Evolutionary conservation across 2,797 vertebrate species (phyloP), one percentile per base, ranked within the genome.

Genomic region (Todus mexicanus): DNA sequence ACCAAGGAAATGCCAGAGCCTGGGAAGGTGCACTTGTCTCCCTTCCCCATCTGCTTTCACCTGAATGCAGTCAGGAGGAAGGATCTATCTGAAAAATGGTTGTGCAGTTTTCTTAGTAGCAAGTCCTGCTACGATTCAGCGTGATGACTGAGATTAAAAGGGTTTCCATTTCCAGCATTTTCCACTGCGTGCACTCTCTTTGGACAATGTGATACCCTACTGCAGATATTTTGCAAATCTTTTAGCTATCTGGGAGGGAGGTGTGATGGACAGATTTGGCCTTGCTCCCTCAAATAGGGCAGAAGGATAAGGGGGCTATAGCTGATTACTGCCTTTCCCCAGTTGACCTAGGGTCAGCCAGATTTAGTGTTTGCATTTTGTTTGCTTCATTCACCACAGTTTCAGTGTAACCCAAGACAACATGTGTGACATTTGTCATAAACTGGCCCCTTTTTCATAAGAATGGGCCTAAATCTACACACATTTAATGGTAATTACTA

Each of bases 381-480:
- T 92, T 89, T 83, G 59, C 77, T 92, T 89, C 84, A 92, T 91
- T 95, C 68, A 50, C 69, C 57, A n/a, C 6, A 12, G 79, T 83
- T 65, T 64, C 84, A 94, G 82, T 3, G 0, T 72, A 88, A 91
- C 91, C 66, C 80, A 95, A 92, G 76, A 94, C 93, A 95, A 95
- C 82, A 69, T 0, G 45, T 64, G 82, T 89, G 89, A 93, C 84
- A 90, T 91, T 94, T 91, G 78, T 90, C 92, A 90, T 76, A 64
- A 95, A 92, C 79, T 89, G 90, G 89, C 70, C 92, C 61, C 59
- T 87, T 56, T 85, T 94, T 96, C 92, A 85, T 95, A 96, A 93
- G 93, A 86, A 78, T 91, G 94, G 94, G 89, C 90, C 87, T 83
- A 89, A 95, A 85, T 96, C 94, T 93, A 96, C 79, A 61, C 90